Conservation (phyloP, 2,888 invertebrate species). For the Epinotia nisella region DNA sequence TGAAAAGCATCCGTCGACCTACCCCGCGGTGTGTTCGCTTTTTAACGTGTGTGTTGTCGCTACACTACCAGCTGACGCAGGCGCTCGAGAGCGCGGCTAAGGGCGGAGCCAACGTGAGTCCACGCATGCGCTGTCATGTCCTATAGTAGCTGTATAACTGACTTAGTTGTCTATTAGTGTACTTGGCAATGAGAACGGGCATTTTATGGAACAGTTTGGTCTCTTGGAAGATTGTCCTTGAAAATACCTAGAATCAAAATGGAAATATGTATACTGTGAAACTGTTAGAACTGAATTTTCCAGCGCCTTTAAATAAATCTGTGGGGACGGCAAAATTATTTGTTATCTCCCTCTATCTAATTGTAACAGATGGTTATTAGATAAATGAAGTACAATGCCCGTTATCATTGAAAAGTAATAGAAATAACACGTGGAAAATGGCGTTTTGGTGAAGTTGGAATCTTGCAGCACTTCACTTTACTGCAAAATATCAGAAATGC, state of each 20-base stretch:
- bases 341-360: no score
- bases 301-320: no score
- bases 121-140: slow-evolving; percentile 69
- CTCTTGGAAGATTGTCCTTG: no score
- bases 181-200: background rate
- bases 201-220: background rate
- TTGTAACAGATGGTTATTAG: no score
- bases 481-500: background rate
- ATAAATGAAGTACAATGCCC: background rate
- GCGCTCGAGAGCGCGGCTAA: slow-evolving; percentile 89
- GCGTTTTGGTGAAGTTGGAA: background rate
- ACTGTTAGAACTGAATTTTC: no score
- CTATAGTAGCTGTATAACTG: slow-evolving; percentile 23
- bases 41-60: slow-evolving; percentile 81
- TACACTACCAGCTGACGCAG: slow-evolving; percentile 83
- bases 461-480: background rate
- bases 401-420: background rate
- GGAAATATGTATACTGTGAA: no score
- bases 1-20: slow-evolving; percentile 31
- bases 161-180: background rate
- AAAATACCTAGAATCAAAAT: no score
- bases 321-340: no score
- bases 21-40: slow-evolving; percentile 62
- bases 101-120: slow-evolving; percentile 87
- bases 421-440: background rate